These are phyloP conservation scores for Ellobius talpinus DNA, from an alignment of 2,113 vertebrate species.

Conservation along the genomic window DNA sequence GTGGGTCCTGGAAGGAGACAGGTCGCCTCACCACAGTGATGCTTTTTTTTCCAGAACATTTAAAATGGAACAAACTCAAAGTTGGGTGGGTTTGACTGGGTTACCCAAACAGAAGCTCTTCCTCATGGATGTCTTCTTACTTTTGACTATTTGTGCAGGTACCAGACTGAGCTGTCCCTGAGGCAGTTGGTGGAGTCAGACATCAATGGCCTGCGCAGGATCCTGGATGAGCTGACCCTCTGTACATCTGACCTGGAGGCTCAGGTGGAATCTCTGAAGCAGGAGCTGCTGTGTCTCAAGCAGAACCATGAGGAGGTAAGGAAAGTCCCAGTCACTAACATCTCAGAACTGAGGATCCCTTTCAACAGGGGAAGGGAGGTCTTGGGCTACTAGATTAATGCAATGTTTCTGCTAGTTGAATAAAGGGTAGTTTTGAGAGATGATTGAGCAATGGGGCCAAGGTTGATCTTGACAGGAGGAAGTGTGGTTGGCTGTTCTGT, in stretches of 20 bases:
- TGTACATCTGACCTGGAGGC: slow-evolving; percentile 87
- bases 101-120: background rate
- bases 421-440: background rate
- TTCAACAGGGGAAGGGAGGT: background rate
- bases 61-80: background rate
- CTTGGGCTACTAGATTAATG: background rate
- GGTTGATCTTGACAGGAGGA: background rate
- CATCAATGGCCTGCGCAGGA: slow-evolving; percentile 85
- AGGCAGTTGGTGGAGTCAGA: slow-evolving; percentile 87
- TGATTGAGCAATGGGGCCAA: background rate
- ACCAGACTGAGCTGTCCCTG: slow-evolving; percentile 82
- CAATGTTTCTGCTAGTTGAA: background rate
- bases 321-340: background rate
- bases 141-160: slow-evolving; percentile 72
- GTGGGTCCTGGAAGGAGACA: background rate
- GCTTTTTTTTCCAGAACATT: background rate
- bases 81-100: background rate
- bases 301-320: slow-evolving; percentile 96
- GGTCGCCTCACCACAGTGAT: background rate
- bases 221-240: slow-evolving; percentile 88
- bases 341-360: background rate
- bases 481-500: background rate
- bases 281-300: slow-evolving; percentile 94
- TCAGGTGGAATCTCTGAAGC: slow-evolving; percentile 91
- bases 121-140: slow-evolving; percentile 15